A percentile compares a stretch with the other conserved stretches of the same genome.
Conservation (phyloP, 2,113 vertebrate species). For the Poecilia latipinna region DNA sequence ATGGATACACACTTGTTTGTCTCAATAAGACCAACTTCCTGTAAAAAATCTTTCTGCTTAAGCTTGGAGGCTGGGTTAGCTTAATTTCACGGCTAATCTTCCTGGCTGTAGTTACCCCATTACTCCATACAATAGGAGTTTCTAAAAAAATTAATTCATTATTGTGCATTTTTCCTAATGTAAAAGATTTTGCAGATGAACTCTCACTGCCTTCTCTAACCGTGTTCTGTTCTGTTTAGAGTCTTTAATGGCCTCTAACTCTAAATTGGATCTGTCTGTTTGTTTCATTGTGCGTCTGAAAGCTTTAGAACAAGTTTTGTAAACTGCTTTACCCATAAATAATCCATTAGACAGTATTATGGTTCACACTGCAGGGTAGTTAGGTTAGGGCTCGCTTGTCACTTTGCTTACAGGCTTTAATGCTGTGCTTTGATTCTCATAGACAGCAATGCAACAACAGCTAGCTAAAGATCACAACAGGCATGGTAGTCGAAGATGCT, state of each 20-base stretch:
- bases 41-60: conserved; percentile 20
- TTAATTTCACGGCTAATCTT: conserved; percentile 28
- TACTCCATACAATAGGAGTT: conserved; percentile 14
- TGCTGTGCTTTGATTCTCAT: conserved; percentile 18
- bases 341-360: conserved; percentile 39
- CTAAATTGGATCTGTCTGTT: conserved; percentile 33
- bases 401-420: conserved; percentile 18
- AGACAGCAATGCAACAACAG: conserved; percentile 4
- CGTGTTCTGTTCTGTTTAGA: conserved; percentile 10
- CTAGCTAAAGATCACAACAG: no score
- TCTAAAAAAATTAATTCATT: conserved; percentile 2
- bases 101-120: conserved; percentile 5
- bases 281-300: no score
- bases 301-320: no score
- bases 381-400: conserved; percentile 5
- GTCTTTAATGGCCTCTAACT: conserved; percentile 21
- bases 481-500: no score
- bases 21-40: no score
- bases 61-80: conserved; percentile 21
- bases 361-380: conserved; percentile 5
- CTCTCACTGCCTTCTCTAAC: conserved; percentile 1
- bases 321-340: conserved; percentile 6
- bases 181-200: no score
- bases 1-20: no score
- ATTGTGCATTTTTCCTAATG: no score